phyloP scores from a whole-genome alignment of 2,888 invertebrate species.

The Dicranocentrus wangi region DNA sequence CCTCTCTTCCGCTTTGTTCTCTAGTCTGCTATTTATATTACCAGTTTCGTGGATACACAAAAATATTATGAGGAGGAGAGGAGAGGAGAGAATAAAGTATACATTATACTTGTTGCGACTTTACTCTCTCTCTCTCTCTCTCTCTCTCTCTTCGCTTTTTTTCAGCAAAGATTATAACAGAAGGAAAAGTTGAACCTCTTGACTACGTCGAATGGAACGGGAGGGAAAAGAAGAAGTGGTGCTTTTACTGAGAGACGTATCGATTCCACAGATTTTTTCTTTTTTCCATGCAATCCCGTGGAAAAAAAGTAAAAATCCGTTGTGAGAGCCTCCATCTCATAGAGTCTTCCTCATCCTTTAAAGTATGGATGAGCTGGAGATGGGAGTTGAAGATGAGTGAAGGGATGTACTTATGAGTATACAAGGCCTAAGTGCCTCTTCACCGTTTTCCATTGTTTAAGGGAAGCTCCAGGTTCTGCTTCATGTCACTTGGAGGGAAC shows the following conservation, averaged over 20 bases:
- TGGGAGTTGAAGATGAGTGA: not conserved
- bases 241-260: conserved; percentile 8
- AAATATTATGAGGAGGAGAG: too few relatives aligned
- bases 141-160: not conserved
- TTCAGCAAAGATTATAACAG: conserved; percentile 13
- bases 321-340: not conserved
- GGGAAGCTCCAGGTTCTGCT: too few relatives aligned
- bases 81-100: too few relatives aligned
- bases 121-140: too few relatives aligned
- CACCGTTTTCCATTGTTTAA: too few relatives aligned
- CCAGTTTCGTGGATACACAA: too few relatives aligned
- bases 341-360: not conserved
- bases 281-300: not conserved
- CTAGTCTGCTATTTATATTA: too few relatives aligned
- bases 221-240: not conserved
- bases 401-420: too few relatives aligned
- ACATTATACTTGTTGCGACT: too few relatives aligned
- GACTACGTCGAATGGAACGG: not conserved
- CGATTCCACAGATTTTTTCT: not conserved
- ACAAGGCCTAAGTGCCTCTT: too few relatives aligned
- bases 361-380: not conserved
- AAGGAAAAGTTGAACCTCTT: not conserved
- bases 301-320: not conserved
- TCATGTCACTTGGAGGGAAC: too few relatives aligned
- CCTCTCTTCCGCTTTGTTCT: not conserved